Evolutionary conservation across 2,888 invertebrate species (phyloP), one percentile per base, ranked within the genome.

Genomic region (Acleris laterana): DNA sequence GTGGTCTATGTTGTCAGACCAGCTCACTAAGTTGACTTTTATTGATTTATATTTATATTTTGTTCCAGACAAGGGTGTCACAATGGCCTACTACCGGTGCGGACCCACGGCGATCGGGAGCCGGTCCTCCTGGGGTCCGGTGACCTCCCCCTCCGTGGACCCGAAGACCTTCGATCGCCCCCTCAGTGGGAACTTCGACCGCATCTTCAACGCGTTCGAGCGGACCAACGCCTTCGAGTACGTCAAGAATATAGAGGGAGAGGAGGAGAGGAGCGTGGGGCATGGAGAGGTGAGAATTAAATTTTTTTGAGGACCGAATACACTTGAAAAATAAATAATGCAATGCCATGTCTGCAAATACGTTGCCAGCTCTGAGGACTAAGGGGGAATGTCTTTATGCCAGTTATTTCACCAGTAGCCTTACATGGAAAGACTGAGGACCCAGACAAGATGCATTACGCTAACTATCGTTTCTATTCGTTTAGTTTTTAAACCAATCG

Each of bases 101-200:
- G 90, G 91, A 22, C 90, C 90, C 46, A 91, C 90, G 13, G 90
- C 89, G 56, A 85, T 92, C 78, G 90, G 90, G 69, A 91, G 85
- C 84, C 85, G 92, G 71, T 86, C 89, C n/a, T 93, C 93, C 20
- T 95, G 95, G 95, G 95, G 94, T 9, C 95, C 95, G 6, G 93
- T 93, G 68, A 90, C 94, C 62, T 93, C 94, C 44, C 86, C 88
- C 60, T 74, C 86, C 53, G 76, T 84, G 68, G 84, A 87, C 69
- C 77, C 82, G 63, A 89, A 85, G 82, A 79, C 79, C 75, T 90
- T 80, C 78, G 87, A 88, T 66, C 81, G 92, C 13, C 93, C 93
- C 5, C 78, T 92, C 64, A 92, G 92, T 78, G 93, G 90, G 46
- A 91, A 90, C 77, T 93, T 87, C 73, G 93, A 93, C 75, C 82